Evolutionary conservation across 92 coral and sea anemone genomes (phyloP).

Genomic region (Phymanthus crucifer): DNA sequence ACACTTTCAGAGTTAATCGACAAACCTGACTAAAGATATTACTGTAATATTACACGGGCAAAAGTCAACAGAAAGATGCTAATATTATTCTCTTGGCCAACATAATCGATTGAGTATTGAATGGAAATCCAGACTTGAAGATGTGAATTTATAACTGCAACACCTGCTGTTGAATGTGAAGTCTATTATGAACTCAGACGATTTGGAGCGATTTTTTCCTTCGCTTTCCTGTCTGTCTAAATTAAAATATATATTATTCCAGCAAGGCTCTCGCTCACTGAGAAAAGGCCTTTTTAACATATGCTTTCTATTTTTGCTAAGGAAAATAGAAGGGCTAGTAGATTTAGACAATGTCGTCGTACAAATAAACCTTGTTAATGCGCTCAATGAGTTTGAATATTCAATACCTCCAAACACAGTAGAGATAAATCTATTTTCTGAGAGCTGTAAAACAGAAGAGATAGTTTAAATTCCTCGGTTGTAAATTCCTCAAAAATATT

Average conservation of each 20-base stretch:
- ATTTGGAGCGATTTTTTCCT: neutral
- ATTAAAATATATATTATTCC: neutral
- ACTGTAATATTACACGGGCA: neutral
- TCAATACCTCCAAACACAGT: neutral
- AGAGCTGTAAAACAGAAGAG: neutral
- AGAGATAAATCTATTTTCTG: neutral
- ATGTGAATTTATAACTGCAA: neutral
- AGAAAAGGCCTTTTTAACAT: neutral
- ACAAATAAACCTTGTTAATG: neutral
- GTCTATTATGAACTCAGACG: neutral
- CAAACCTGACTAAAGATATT: neutral
- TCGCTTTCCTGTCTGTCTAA: neutral
- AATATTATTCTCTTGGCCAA: neutral
- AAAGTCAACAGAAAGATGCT: neutral
- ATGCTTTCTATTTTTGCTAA: neutral
- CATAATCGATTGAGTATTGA: conserved; percentile 4
- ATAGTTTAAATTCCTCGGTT: neutral
- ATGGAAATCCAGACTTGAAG: conserved; percentile 1
- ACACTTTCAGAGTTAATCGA: too few species aligned
- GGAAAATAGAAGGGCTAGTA: neutral
- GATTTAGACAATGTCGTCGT: neutral
- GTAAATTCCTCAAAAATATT: neutral
- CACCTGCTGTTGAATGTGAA: neutral
- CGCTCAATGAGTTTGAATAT: neutral
- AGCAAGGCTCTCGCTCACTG: neutral